A percentile compares a stretch with the other conserved stretches of the same genome.
These are phyloP conservation scores for Calephelis perditalis DNA, from an alignment of 2,888 invertebrate genomes.

Conservation along the genomic window DNA sequence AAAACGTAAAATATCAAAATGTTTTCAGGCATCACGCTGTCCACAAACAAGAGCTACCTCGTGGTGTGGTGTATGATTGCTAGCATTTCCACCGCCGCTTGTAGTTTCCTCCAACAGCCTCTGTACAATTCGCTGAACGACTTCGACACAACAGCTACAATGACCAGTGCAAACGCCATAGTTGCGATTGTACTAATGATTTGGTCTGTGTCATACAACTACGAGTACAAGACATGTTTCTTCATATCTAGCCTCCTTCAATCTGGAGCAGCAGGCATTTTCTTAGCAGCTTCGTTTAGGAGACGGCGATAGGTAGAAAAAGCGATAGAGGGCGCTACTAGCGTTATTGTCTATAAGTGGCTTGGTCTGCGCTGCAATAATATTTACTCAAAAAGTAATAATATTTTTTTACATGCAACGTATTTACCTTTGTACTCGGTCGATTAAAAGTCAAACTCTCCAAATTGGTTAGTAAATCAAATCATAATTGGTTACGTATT, in stretches of 20 bases:
- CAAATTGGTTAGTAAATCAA: too few species aligned
- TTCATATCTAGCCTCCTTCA: conserved; percentile 58
- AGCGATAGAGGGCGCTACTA: too few species aligned
- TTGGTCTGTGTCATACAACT: conserved; percentile 56
- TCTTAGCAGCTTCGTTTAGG: conserved; percentile 57
- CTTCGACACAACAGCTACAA: conserved; percentile 65
- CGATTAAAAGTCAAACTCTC: too few species aligned
- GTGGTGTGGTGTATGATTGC: conserved; percentile 66
- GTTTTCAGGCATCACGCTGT: conserved; percentile 54
- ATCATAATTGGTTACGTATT: too few species aligned
- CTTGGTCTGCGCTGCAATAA: too few species aligned
- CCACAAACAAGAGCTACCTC: conserved; percentile 52
- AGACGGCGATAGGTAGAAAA: conserved; percentile 42
- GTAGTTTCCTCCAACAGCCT: conserved; percentile 60
- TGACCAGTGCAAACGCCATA: conserved; percentile 57
- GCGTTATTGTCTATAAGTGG: too few species aligned
- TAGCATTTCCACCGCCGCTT: conserved; percentile 57
- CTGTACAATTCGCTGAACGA: conserved; percentile 64
- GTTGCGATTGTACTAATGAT: conserved; percentile 55
- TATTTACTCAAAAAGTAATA: too few species aligned
- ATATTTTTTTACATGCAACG: too few species aligned
- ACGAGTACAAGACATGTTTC: conserved; percentile 59
- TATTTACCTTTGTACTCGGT: too few species aligned
- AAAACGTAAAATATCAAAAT: too few species aligned
- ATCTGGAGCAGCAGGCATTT: conserved; percentile 50